Evolutionary conservation across 2,113 vertebrate species (phyloP).

Genomic region (Grus americana): DNA sequence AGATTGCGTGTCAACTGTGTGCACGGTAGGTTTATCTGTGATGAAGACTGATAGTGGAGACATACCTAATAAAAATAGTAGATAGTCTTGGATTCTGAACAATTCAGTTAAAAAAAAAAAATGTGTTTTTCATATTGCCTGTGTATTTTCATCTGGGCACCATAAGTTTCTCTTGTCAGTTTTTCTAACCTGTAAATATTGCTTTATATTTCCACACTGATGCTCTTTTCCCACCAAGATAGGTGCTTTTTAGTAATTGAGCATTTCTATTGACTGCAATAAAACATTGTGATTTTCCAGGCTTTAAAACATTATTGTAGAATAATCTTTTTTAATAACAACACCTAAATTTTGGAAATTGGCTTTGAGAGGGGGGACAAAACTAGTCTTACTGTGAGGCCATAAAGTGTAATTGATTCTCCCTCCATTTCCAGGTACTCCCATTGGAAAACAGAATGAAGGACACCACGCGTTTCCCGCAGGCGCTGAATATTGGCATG

Average conservation of each 20-base stretch:
- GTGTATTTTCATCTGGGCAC: not conserved
- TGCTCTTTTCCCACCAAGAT: not conserved
- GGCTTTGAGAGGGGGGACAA: not conserved
- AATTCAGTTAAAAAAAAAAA: not conserved
- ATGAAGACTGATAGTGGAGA: not conserved
- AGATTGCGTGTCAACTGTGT: not conserved
- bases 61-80: not conserved
- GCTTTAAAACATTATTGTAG: not conserved
- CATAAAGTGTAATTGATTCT: not conserved
- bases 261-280: not conserved
- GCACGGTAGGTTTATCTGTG: not conserved
- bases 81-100: not conserved
- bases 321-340: not conserved
- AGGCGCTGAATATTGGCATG: conserved; percentile 85
- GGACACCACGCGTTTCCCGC: conserved; percentile 77
- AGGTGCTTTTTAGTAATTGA: not conserved
- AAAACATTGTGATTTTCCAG: not conserved
- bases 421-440: conserved; percentile 77
- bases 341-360: not conserved
- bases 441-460: conserved; percentile 90
- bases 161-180: not conserved
- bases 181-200: not conserved
- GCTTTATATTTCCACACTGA: not conserved
- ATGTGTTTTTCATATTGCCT: not conserved
- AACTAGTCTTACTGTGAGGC: not conserved